A percentile compares a stretch with the other conserved stretches of the same genome.
Conservation (phyloP, 1,140 invertebrate genomes). For the Lasioglossum baleicum region DNA sequence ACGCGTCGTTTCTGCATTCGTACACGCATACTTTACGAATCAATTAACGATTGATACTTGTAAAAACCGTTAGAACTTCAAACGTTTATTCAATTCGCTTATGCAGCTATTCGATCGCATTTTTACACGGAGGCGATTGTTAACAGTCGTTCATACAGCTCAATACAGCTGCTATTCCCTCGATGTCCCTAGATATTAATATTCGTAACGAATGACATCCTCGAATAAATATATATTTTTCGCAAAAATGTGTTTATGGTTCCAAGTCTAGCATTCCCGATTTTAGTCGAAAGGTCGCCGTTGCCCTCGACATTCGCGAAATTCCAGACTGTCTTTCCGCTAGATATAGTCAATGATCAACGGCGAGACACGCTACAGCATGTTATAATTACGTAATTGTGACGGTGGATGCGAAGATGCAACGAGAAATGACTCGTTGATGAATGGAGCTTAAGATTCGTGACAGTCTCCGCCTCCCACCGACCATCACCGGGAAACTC, state of each 20-base stretch:
- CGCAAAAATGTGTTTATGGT: too few relatives aligned
- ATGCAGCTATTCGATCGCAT: background rate
- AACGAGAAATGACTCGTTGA: slow-evolving; percentile 1
- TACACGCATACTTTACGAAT: too few relatives aligned
- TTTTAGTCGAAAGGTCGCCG: background rate
- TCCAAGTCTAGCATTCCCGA: too few relatives aligned
- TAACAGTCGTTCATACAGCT: slow-evolving; percentile 2
- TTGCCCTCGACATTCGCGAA: background rate
- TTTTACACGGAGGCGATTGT: background rate
- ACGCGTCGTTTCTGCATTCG: too few relatives aligned
- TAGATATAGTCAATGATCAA: background rate
- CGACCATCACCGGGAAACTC: slow-evolving; percentile 47
- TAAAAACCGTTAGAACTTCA: too few relatives aligned
- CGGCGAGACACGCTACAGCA: background rate
- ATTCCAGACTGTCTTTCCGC: background rate
- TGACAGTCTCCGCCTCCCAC: slow-evolving; percentile 71
- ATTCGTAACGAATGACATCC: background rate
- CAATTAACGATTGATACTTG: too few relatives aligned
- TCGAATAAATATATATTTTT: too few relatives aligned
- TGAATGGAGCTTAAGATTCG: slow-evolving; percentile 61
- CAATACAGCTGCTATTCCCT: background rate
- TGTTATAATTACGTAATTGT: slow-evolving; percentile 33
- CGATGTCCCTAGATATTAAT: slow-evolving; percentile 9
- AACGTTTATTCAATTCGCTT: too few relatives aligned
- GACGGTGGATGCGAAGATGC: background rate